These are phyloP conservation scores for Tolmerus cingulatus DNA, from an alignment of 2,888 invertebrate species.

Conservation along the genomic window DNA sequence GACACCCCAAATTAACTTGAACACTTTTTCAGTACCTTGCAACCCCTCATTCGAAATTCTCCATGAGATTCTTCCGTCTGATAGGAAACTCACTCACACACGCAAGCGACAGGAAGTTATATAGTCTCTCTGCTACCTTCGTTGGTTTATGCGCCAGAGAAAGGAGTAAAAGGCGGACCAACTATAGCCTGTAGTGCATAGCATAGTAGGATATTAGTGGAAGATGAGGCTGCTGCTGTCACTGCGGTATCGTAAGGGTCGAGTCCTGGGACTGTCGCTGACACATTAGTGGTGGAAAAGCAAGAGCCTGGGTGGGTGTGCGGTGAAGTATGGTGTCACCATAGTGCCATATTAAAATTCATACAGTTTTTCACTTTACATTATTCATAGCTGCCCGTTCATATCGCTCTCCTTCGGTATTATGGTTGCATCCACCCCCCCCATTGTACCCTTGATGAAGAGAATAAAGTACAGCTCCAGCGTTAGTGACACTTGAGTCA, in stretches of 20 bases:
- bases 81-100: not conserved
- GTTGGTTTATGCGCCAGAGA: not conserved
- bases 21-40: constrained; percentile 1
- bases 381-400: constrained; percentile 35
- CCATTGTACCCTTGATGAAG: constrained; percentile 31
- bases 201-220: constrained; percentile 1
- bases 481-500: constrained; percentile 14
- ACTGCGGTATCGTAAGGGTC: constrained; percentile 12
- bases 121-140: constrained; percentile 6
- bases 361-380: constrained; percentile 39
- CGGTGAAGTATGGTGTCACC: constrained; percentile 29
- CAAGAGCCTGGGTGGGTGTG: not conserved
- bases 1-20: not conserved
- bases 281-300: constrained; percentile 22
- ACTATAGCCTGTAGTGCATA: not conserved
- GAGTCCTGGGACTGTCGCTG: constrained; percentile 11
- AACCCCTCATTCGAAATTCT: not conserved
- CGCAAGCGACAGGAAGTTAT: not conserved
- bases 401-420: not conserved
- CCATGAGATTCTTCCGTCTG: not conserved
- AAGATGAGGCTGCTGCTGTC: constrained; percentile 22
- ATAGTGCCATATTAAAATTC: constrained; percentile 37
- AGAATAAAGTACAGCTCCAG: constrained; percentile 30
- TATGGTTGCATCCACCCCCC: constrained; percentile 19
- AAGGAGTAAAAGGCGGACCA: not conserved